A percentile compares a stretch with the other conserved stretches of the same genome.
phyloP scores from a whole-genome alignment of 2,888 invertebrate species.

The Amblyjoppa proteus region DNA sequence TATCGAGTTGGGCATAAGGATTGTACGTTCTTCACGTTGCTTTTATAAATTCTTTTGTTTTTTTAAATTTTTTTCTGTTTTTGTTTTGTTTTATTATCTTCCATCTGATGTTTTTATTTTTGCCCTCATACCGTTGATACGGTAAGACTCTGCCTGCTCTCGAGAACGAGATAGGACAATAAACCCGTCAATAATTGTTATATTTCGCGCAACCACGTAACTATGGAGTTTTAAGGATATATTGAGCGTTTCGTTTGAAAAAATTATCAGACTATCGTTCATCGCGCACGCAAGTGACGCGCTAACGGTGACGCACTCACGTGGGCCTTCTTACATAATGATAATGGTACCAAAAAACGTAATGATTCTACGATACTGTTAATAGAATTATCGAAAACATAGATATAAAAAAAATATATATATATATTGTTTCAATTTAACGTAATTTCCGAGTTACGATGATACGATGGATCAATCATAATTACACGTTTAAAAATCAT shows the following conservation, averaged over 20 bases:
- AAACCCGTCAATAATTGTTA: conserved; percentile 42
- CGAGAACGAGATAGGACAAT: conserved; percentile 6
- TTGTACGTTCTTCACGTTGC: conserved; percentile 69
- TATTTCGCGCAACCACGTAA: conserved; percentile 40
- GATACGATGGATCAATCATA: conserved; percentile 27
- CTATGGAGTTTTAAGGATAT: conserved; percentile 20
- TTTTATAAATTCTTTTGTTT: conserved; percentile 55
- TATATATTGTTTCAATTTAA: conserved; percentile 36
- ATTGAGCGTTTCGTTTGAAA: conserved; percentile 57
- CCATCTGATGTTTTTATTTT: conserved; percentile 30
- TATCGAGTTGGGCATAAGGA: conserved; percentile 67
- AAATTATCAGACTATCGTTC: conserved; percentile 32
- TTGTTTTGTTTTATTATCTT: conserved; percentile 37
- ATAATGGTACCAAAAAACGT: conserved; percentile 20
- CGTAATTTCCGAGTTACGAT: conserved; percentile 57
- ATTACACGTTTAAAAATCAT: conserved; percentile 45
- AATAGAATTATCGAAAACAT: conserved; percentile 32
- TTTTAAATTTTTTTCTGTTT: conserved; percentile 21
- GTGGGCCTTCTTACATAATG: conserved; percentile 7
- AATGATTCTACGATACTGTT: conserved; percentile 34
- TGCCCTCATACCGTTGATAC: conserved; percentile 24
- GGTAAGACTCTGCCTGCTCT: conserved; percentile 14
- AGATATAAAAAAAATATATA: conserved; percentile 33
- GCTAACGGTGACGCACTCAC: neutral
- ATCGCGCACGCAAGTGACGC: conserved; percentile 17